Percentiles rank a stretch among this genome's conserved stretches.
Evolutionary conservation across 2,113 vertebrate species (phyloP).

Genomic region (Heterochromis multidens): DNA sequence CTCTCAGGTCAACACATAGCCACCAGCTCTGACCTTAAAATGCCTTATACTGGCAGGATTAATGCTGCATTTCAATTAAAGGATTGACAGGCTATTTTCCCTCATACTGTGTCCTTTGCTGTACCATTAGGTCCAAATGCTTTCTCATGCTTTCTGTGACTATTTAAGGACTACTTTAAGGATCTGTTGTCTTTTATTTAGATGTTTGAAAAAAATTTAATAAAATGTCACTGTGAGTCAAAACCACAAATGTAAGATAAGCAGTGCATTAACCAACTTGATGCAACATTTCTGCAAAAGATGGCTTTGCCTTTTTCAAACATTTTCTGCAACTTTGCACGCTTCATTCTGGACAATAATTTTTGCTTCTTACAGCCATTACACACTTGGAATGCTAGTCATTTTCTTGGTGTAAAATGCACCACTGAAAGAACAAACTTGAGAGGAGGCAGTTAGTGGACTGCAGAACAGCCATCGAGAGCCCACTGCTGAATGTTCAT

Average conservation of each 20-base stretch:
- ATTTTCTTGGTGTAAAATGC: slow-evolving; percentile 11
- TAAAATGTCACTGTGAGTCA: rapidly evolving
- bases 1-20: not conserved
- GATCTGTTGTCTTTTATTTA: not conserved
- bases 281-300: not conserved
- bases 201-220: not conserved
- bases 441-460: not conserved
- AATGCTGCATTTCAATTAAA: slow-evolving; percentile 44
- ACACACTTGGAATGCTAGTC: not conserved
- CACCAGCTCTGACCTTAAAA: not conserved
- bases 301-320: not conserved
- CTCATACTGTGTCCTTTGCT: not conserved
- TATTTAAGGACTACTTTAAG: not conserved
- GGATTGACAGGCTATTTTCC: slow-evolving; percentile 45
- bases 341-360: not conserved
- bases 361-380: not conserved
- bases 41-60: slow-evolving; percentile 27
- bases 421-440: slow-evolving; percentile 11
- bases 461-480: not conserved
- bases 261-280: not conserved
- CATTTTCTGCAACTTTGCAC: not conserved
- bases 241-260: not conserved
- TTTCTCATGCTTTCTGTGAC: not conserved
- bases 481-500: slow-evolving; percentile 26
- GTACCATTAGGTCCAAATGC: not conserved